A percentile compares a stretch with the other conserved stretches of the same genome.
Evolutionary conservation across 2,888 invertebrate genomes (phyloP).

Genomic region (Malthinus flaveolus): DNA sequence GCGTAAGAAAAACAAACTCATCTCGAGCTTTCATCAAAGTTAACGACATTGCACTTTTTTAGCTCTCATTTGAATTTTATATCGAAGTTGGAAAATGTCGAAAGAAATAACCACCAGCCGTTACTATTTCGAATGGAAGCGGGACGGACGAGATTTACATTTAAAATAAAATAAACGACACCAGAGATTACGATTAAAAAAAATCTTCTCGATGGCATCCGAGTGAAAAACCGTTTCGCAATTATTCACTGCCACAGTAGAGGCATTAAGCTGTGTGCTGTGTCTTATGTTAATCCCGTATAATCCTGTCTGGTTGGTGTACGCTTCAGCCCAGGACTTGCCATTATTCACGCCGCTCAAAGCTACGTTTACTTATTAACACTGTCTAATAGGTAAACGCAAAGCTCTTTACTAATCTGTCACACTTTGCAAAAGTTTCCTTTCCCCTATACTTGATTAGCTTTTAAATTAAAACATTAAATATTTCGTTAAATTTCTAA

Average conservation of each 20-base stretch:
- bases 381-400: slow-evolving; percentile 29
- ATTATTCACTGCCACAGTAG: slow-evolving; percentile 55
- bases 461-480: slow-evolving; percentile 30
- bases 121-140: slow-evolving; percentile 28
- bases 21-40: background rate
- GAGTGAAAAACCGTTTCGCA: slow-evolving; percentile 47
- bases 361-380: slow-evolving; percentile 33
- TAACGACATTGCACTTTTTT: slow-evolving; percentile 6
- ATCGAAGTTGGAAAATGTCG: background rate
- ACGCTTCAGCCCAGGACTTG: slow-evolving; percentile 49
- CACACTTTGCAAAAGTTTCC: slow-evolving; percentile 28
- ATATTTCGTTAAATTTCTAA: slow-evolving; percentile 22
- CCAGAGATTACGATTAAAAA: slow-evolving; percentile 44
- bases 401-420: slow-evolving; percentile 29
- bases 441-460: slow-evolving; percentile 27
- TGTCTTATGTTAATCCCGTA: slow-evolving; percentile 56
- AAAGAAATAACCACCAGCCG: slow-evolving; percentile 10
- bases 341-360: slow-evolving; percentile 48
- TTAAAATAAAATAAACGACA: slow-evolving; percentile 47
- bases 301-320: slow-evolving; percentile 54
- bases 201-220: slow-evolving; percentile 21
- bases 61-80: slow-evolving; percentile 4
- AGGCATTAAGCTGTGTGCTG: slow-evolving; percentile 52
- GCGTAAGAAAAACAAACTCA: no score
- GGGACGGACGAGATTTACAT: slow-evolving; percentile 35